A percentile compares a stretch with the other conserved stretches of the same genome.
These are phyloP conservation scores for Nasua narica DNA, from an alignment of 2,797 vertebrate genomes.

Conservation along the genomic window DNA sequence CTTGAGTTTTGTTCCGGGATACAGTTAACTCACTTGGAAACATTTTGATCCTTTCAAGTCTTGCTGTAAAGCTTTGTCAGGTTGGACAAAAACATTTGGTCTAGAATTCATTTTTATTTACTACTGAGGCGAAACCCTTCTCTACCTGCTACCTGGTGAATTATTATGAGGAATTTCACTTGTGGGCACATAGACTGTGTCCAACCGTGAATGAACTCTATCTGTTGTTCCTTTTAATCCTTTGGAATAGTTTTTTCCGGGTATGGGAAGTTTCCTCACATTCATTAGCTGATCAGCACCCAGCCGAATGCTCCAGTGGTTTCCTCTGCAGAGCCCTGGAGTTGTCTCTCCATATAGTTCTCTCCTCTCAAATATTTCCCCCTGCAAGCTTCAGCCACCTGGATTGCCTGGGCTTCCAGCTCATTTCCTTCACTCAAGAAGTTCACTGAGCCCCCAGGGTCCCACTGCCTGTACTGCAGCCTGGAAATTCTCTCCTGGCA, in stretches of 20 bases:
- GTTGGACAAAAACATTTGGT: background rate
- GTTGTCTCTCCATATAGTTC: background rate
- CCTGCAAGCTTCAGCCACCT: background rate
- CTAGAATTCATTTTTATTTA: background rate
- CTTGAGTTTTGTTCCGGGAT: background rate
- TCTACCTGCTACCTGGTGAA: background rate
- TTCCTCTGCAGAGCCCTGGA: background rate
- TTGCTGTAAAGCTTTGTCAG: background rate
- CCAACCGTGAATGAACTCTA: background rate
- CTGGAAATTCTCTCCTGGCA: background rate
- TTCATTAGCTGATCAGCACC: background rate
- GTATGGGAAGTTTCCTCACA: background rate
- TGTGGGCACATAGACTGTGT: background rate
- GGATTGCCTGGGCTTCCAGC: background rate
- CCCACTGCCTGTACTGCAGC: background rate
- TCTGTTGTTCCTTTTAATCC: background rate
- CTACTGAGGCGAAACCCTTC: background rate
- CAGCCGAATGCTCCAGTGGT: background rate
- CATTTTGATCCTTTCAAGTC: background rate
- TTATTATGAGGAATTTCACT: background rate
- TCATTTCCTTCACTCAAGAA: background rate
- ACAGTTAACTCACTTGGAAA: background rate
- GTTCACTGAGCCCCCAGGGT: background rate
- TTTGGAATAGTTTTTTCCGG: background rate
- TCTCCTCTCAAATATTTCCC: background rate